phyloP scores from a whole-genome alignment of 2,113 vertebrate genomes.

The Limanda limanda region DNA sequence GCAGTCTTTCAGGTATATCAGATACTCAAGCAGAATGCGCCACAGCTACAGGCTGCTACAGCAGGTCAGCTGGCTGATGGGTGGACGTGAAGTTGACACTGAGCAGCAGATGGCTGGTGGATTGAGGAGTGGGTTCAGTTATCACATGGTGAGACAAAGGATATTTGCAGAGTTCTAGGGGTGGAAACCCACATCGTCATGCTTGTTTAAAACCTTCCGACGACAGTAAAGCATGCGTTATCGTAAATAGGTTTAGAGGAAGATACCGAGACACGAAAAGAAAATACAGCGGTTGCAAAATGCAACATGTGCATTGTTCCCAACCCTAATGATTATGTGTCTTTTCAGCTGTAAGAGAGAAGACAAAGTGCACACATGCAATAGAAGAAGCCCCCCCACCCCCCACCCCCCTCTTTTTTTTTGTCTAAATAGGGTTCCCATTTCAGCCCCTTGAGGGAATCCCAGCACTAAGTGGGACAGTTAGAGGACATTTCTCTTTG shows the following conservation, averaged over 20 bases:
- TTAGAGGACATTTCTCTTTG: constrained; percentile 68
- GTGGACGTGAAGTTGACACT: constrained; percentile 52
- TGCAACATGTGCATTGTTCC: constrained; percentile 29
- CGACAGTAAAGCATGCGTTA: neutral
- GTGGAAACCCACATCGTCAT: neutral
- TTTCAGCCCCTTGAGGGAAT: constrained; percentile 72
- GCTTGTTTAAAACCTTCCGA: neutral
- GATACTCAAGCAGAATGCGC: constrained; percentile 23
- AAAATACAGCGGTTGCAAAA: neutral
- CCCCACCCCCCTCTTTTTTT: constrained; percentile 14
- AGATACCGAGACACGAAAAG: neutral
- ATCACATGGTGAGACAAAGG: constrained; percentile 59
- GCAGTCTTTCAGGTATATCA: constrained; percentile 50
- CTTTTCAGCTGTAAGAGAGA: neutral
- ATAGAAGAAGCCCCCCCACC: constrained; percentile 14
- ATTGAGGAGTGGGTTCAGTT: constrained; percentile 52
- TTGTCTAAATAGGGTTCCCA: constrained; percentile 60
- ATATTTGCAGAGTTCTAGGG: constrained; percentile 22
- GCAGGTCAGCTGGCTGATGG: constrained; percentile 46
- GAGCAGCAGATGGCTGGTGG: constrained; percentile 69
- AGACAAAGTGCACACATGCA: constrained; percentile 14
- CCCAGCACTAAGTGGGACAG: constrained; percentile 74
- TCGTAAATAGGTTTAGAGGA: neutral
- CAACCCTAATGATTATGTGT: neutral
- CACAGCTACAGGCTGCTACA: neutral